Conservation (phyloP, 2,113 vertebrate species). For the Bos javanicus region DNA sequence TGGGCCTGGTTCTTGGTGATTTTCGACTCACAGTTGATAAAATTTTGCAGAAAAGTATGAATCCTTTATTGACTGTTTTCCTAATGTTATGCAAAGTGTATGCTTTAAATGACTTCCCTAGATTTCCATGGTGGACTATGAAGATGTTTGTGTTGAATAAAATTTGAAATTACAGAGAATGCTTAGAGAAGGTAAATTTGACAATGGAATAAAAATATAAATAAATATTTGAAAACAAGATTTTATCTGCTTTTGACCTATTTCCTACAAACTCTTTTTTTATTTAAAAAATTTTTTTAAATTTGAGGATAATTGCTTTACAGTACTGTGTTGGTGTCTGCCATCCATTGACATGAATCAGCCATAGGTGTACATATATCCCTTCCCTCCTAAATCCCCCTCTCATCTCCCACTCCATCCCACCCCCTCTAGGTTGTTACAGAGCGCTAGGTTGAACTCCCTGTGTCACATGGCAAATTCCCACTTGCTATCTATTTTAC, state of each 20-base stretch:
- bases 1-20: not conserved
- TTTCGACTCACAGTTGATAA: not conserved
- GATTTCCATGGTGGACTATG: slow-evolving; percentile 71
- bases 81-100: not conserved
- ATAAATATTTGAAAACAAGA: not conserved
- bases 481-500: not conserved
- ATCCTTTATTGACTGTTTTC: not conserved
- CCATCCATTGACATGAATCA: too few relatives aligned
- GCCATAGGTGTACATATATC: too few relatives aligned
- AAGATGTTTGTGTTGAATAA: not conserved
- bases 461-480: not conserved
- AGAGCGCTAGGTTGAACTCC: not conserved
- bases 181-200: not conserved
- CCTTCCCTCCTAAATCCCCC: too few relatives aligned
- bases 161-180: not conserved
- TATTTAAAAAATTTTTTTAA: too few relatives aligned
- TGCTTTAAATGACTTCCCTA: slow-evolving; percentile 90
- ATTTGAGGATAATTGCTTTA: too few relatives aligned
- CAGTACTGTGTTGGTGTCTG: too few relatives aligned
- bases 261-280: not conserved
- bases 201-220: not conserved
- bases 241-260: not conserved
- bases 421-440: not conserved
- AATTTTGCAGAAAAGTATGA: not conserved
- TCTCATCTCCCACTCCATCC: too few relatives aligned